Percentiles rank a stretch among this genome's conserved stretches.
These are phyloP conservation scores for Bombus picipes DNA, from an alignment of 1,140 invertebrate genomes.

Conservation along the genomic window DNA sequence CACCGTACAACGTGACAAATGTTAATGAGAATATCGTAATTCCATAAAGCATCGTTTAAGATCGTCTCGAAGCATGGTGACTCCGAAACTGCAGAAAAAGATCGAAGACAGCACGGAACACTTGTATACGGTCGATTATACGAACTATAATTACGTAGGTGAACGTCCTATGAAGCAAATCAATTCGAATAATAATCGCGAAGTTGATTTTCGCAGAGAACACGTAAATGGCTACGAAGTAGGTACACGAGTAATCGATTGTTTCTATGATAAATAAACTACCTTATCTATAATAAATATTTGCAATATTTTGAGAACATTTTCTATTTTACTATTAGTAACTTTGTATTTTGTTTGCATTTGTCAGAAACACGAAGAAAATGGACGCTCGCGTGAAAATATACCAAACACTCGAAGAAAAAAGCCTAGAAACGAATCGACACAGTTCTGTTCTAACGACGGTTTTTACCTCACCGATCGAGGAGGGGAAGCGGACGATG, in stretches of 20 bases:
- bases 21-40: not conserved
- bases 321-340: too few relatives aligned
- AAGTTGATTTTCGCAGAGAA: not conserved
- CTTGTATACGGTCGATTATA: not conserved
- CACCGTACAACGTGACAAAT: not conserved
- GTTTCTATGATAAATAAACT: too few relatives aligned
- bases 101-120: not conserved
- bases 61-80: conserved; percentile 9
- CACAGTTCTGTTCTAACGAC: not conserved
- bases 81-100: not conserved
- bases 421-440: not conserved
- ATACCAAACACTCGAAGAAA: not conserved
- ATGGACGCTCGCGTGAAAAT: not conserved
- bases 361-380: not conserved
- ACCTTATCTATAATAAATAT: not conserved
- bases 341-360: not conserved
- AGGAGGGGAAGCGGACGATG: conserved; percentile 34
- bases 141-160: not conserved
- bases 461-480: conserved; percentile 15
- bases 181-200: conserved; percentile 1
- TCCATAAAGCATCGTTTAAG: not conserved
- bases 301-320: too few relatives aligned
- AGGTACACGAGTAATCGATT: not conserved
- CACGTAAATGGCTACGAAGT: too few relatives aligned
- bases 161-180: not conserved